Percentiles rank a stretch among this genome's conserved stretches.
Evolutionary conservation across 2,888 invertebrate genomes (phyloP).

Genomic region (Cryptus armator): DNA sequence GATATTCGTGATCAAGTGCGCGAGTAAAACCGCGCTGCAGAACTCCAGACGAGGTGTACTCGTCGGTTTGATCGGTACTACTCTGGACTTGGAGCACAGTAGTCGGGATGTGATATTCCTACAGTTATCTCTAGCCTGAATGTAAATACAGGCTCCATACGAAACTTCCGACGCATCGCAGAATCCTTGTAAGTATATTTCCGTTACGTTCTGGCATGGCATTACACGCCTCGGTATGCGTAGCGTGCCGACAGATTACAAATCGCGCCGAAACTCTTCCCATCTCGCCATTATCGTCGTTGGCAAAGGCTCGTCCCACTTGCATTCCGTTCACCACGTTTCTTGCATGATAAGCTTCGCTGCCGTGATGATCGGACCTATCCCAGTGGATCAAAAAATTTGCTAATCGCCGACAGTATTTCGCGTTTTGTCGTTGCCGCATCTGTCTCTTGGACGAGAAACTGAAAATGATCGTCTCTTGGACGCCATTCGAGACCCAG

Average conservation of each 20-base stretch:
- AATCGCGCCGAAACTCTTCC: slow-evolving; percentile 37
- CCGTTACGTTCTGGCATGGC: background rate
- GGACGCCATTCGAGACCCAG: too few relatives aligned
- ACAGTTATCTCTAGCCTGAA: slow-evolving; percentile 1
- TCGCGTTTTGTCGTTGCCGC: slow-evolving; percentile 66
- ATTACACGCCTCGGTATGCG: slow-evolving; percentile 49
- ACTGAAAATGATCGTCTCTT: slow-evolving; percentile 52
- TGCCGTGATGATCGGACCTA: slow-evolving; percentile 16
- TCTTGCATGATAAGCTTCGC: slow-evolving; percentile 66
- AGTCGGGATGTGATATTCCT: slow-evolving; percentile 7
- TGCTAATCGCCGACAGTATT: slow-evolving; percentile 71
- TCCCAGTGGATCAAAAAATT: slow-evolving; percentile 73
- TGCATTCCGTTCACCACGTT: slow-evolving; percentile 70
- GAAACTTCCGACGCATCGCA: slow-evolving; percentile 65
- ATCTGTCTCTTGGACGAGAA: slow-evolving; percentile 18
- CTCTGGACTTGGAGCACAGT: slow-evolving; percentile 52
- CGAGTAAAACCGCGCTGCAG: slow-evolving; percentile 62
- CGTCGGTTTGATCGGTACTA: slow-evolving; percentile 59
- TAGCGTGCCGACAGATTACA: slow-evolving; percentile 32
- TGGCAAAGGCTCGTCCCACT: slow-evolving; percentile 74
- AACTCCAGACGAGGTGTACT: slow-evolving; percentile 66
- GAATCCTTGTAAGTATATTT: slow-evolving; percentile 68
- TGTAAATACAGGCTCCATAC: slow-evolving; percentile 59
- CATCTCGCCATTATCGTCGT: slow-evolving; percentile 32
- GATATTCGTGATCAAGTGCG: slow-evolving; percentile 37